A percentile compares a stretch with the other conserved stretches of the same genome.
phyloP scores from a whole-genome alignment of 2,888 invertebrate species.

The Anoncus sp. region DNA sequence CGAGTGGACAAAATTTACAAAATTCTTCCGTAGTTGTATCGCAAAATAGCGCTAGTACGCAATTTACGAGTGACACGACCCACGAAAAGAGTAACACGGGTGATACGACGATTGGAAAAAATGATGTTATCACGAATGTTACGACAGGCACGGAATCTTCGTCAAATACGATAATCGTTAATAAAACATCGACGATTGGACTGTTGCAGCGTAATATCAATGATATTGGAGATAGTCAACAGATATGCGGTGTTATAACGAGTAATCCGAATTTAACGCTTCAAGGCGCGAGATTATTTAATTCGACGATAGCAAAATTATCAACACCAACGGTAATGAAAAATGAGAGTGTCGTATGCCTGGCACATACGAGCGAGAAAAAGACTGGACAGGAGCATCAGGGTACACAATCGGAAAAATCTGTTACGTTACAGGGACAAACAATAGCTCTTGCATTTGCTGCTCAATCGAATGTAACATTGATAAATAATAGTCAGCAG shows the following conservation, averaged over 20 bases:
- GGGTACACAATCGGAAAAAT: slow-evolving; percentile 68
- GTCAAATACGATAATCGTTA: slow-evolving; percentile 72
- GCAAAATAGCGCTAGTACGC: slow-evolving; percentile 68
- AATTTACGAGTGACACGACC: slow-evolving; percentile 69
- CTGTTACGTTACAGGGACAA: slow-evolving; percentile 73
- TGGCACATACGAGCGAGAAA: slow-evolving; percentile 73
- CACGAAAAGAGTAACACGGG: slow-evolving; percentile 55
- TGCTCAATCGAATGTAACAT: slow-evolving; percentile 71
- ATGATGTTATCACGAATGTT: slow-evolving; percentile 45
- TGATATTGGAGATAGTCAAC: slow-evolving; percentile 75
- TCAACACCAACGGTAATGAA: slow-evolving; percentile 71
- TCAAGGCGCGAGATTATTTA: slow-evolving; percentile 78
- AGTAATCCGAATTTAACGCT: slow-evolving; percentile 79
- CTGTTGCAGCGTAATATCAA: slow-evolving; percentile 76
- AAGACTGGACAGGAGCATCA: slow-evolving; percentile 69
- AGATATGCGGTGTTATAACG: slow-evolving; percentile 80
- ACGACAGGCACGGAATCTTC: slow-evolving; percentile 36
- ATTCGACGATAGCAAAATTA: slow-evolving; percentile 78
- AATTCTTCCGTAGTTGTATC: slow-evolving; percentile 73
- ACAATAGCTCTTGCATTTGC: slow-evolving; percentile 79
- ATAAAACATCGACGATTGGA: slow-evolving; percentile 76
- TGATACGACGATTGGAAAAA: slow-evolving; percentile 52
- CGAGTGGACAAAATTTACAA: slow-evolving; percentile 69
- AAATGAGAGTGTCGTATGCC: slow-evolving; percentile 76
- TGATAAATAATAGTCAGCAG: slow-evolving; percentile 69